Conservation (phyloP, 2,888 invertebrate genomes). For the Lepetodrilus schrolli region DNA sequence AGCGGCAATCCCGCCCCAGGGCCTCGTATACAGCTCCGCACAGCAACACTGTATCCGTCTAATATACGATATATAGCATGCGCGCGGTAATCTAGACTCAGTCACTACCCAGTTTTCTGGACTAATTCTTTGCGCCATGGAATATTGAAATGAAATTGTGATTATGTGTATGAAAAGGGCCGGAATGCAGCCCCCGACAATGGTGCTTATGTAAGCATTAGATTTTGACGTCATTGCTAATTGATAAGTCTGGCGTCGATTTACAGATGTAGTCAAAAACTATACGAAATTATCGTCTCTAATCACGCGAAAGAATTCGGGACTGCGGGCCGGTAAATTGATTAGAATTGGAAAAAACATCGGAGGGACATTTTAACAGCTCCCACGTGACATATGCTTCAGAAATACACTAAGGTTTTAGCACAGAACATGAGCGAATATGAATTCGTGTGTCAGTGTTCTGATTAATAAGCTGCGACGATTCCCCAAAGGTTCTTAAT, state of each 20-base stretch:
- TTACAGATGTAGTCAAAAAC: neutral
- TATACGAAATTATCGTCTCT: constrained; percentile 9
- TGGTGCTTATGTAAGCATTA: constrained; percentile 4
- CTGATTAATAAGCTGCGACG: too few species aligned
- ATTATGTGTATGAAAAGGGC: neutral
- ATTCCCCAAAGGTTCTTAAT: too few species aligned
- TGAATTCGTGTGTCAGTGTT: too few species aligned
- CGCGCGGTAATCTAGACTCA: neutral
- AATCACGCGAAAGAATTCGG: constrained; percentile 14
- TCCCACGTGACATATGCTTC: neutral
- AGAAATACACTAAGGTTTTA: too few species aligned
- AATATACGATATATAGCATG: constrained; percentile 7
- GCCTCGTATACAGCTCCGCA: neutral
- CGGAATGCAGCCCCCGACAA: neutral
- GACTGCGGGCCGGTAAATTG: neutral
- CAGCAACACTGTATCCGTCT: neutral
- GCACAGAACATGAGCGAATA: too few species aligned
- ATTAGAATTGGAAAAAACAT: neutral
- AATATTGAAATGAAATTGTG: constrained; percentile 24
- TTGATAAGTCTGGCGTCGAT: neutral
- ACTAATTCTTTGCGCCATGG: constrained; percentile 25
- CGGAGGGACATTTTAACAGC: neutral
- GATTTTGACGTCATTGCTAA: constrained; percentile 3
- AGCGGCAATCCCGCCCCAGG: neutral
- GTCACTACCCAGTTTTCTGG: neutral